Percentiles rank a stretch among this genome's conserved stretches.
Evolutionary conservation across 2,797 vertebrate species (phyloP).

Genomic region (Emydoidea blandingii): DNA sequence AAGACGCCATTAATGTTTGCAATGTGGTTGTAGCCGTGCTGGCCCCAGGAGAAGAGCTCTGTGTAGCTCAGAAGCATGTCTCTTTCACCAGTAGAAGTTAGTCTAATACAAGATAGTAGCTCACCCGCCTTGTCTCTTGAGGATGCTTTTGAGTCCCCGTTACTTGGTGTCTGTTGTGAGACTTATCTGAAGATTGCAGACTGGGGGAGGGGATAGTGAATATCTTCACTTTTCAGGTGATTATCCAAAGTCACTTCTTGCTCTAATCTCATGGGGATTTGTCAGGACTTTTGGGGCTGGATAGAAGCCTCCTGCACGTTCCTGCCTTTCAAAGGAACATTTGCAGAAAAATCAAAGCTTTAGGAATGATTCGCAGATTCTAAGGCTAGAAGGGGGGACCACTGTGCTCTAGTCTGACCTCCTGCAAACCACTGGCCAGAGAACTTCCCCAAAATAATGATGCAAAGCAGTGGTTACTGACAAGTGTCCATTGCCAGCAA

Average conservation of each 20-base stretch:
- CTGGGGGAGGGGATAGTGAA: background rate
- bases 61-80: background rate
- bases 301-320: background rate
- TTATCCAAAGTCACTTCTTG: background rate
- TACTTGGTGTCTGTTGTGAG: background rate
- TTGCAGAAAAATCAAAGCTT: background rate
- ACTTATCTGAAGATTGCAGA: background rate
- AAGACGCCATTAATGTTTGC: background rate
- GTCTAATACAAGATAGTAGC: background rate
- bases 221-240: rapidly evolving
- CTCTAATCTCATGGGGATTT: background rate
- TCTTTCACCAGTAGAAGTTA: background rate
- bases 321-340: background rate
- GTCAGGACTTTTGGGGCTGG: background rate
- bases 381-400: background rate
- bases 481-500: background rate
- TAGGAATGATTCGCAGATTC: background rate
- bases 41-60: background rate
- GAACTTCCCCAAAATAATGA: background rate
- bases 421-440: background rate
- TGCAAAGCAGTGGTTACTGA: background rate
- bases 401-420: too few relatives aligned
- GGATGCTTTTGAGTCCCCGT: background rate
- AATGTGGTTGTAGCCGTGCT: background rate
- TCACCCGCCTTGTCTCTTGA: background rate